phyloP scores from a whole-genome alignment of 2,113 vertebrate genomes.

The Cranoglanis bouderius region DNA sequence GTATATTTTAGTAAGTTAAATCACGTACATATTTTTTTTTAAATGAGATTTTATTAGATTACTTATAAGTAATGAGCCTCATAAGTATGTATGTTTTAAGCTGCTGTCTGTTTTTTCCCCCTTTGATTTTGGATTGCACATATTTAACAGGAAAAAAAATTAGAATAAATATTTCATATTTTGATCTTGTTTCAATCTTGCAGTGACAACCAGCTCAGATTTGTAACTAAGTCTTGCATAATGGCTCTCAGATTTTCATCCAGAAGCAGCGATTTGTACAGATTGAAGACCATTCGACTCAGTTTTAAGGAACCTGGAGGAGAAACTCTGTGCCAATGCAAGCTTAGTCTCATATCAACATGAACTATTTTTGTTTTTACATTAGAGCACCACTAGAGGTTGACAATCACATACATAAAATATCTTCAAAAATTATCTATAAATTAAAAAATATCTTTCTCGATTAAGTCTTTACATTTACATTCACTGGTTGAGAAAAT shows the following conservation, averaged over 20 bases:
- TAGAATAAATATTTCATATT: neutral
- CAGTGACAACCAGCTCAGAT: neutral
- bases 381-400: constrained; percentile 30
- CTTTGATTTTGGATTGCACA: constrained; percentile 6
- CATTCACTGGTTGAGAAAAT: neutral
- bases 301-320: neutral
- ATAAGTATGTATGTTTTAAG: neutral
- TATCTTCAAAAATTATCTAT: neutral
- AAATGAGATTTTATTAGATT: neutral
- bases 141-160: neutral
- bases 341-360: neutral
- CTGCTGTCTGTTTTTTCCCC: neutral
- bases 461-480: neutral
- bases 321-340: neutral
- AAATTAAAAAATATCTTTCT: neutral
- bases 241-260: neutral
- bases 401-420: neutral
- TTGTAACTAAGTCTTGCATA: neutral
- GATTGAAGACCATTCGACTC: neutral
- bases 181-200: neutral
- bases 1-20: constrained; percentile 10
- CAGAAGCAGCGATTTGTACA: neutral
- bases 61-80: constrained; percentile 5
- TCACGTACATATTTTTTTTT: neutral
- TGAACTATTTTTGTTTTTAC: neutral